Evolutionary conservation across 2,113 vertebrate species (phyloP).

Genomic region (Spea multiplicata): DNA sequence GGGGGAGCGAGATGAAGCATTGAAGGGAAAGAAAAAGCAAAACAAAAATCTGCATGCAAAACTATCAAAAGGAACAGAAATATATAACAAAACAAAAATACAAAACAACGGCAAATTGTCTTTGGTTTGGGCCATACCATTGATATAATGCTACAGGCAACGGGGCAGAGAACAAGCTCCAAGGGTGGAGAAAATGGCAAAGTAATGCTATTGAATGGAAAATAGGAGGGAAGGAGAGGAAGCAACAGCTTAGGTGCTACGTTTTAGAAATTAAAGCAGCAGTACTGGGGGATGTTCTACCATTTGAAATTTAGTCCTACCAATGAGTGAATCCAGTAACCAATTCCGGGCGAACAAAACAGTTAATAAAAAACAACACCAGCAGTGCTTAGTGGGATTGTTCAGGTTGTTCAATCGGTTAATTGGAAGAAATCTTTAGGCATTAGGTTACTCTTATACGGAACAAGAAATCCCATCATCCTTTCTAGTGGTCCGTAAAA

Average conservation of each 20-base stretch:
- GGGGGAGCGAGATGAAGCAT: conserved; percentile 87
- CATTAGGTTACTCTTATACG: too few species aligned
- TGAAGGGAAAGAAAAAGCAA: conserved; percentile 81
- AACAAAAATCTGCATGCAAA: conserved; percentile 63
- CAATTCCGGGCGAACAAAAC: too few species aligned
- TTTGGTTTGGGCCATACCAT: conserved; percentile 32
- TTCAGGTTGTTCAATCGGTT: too few species aligned
- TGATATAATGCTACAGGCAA: conserved; percentile 20
- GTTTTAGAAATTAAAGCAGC: conserved; percentile 50
- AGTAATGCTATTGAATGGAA: conserved; percentile 50
- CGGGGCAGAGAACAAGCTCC: conserved; percentile 10
- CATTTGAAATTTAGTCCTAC: background rate
- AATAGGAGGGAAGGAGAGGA: conserved; percentile 57
- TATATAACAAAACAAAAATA: conserved; percentile 62
- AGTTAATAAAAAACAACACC: too few species aligned
- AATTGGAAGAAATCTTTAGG: too few species aligned
- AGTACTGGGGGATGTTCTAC: conserved; percentile 17
- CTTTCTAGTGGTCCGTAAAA: too few species aligned
- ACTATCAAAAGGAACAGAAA: conserved; percentile 65
- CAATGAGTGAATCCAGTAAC: too few species aligned
- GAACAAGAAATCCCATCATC: too few species aligned
- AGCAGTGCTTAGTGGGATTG: too few species aligned
- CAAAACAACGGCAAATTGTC: conserved; percentile 39
- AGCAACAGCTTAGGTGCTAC: conserved; percentile 54
- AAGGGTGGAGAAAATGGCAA: conserved; percentile 28